Conservation (phyloP, 2,113 vertebrate genomes). For the Cervus canadensis region DNA sequence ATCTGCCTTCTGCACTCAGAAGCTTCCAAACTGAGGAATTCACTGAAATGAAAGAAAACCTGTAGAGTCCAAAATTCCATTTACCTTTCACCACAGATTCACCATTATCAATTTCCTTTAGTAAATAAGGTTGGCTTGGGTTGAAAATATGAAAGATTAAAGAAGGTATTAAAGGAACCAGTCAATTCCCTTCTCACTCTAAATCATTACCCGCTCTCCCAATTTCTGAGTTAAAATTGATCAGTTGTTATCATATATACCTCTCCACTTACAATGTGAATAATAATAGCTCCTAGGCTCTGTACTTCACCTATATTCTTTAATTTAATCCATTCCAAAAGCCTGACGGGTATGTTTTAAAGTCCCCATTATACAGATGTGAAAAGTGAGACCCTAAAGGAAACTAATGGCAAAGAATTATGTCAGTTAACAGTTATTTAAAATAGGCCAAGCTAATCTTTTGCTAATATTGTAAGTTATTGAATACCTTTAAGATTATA, state of each 20-base stretch:
- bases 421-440: background rate
- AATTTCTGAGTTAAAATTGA: background rate
- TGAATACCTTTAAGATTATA: background rate
- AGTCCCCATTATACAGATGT: background rate
- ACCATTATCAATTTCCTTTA: background rate
- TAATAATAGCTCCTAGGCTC: background rate
- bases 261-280: background rate
- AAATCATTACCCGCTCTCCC: background rate
- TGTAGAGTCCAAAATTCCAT: background rate
- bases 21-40: background rate
- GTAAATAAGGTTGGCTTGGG: background rate
- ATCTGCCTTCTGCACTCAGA: background rate
- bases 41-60: background rate
- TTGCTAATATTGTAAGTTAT: background rate
- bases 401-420: background rate
- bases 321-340: background rate
- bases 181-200: background rate
- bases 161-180: background rate
- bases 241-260: background rate
- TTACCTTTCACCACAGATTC: constrained; percentile 22
- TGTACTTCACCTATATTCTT: background rate
- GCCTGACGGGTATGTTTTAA: background rate
- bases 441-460: background rate
- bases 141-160: background rate
- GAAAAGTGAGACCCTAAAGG: background rate